Evolutionary conservation across 2,888 invertebrate species (phyloP).

Genomic region (Hoplodrina ambigua): DNA sequence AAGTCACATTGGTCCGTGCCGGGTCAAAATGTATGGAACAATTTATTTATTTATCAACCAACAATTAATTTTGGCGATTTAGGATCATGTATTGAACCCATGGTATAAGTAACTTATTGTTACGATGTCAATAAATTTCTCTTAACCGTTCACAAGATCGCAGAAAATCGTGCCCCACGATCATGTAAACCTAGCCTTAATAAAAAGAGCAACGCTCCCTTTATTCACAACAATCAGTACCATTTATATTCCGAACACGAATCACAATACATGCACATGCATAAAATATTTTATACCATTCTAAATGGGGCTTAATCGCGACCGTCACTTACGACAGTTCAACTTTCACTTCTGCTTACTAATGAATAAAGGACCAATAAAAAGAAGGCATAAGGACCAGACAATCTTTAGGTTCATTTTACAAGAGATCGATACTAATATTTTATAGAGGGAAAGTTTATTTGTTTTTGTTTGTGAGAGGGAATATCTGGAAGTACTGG

Average conservation of each 20-base stretch:
- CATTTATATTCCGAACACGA: slow-evolving; percentile 53
- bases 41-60: too few species aligned
- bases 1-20: too few species aligned
- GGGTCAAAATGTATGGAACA: too few species aligned
- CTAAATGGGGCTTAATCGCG: slow-evolving; percentile 42
- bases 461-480: too few species aligned
- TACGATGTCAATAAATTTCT: neutral
- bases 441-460: too few species aligned
- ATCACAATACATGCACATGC: slow-evolving; percentile 49
- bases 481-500: too few species aligned
- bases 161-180: neutral
- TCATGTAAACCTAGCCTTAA: neutral
- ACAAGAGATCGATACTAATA: too few species aligned
- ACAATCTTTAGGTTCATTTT: neutral
- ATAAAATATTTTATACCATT: slow-evolving; percentile 51
- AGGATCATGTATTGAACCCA: too few species aligned
- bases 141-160: neutral
- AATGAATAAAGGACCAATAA: slow-evolving; percentile 9
- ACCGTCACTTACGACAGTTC: slow-evolving; percentile 22
- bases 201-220: slow-evolving; percentile 23
- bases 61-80: too few species aligned
- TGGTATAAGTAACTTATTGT: too few species aligned
- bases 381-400: neutral
- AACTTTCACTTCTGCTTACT: neutral
- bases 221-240: slow-evolving; percentile 37